Evolutionary conservation across 2,888 invertebrate genomes (phyloP).

Genomic region (Ptilodon capucinus): DNA sequence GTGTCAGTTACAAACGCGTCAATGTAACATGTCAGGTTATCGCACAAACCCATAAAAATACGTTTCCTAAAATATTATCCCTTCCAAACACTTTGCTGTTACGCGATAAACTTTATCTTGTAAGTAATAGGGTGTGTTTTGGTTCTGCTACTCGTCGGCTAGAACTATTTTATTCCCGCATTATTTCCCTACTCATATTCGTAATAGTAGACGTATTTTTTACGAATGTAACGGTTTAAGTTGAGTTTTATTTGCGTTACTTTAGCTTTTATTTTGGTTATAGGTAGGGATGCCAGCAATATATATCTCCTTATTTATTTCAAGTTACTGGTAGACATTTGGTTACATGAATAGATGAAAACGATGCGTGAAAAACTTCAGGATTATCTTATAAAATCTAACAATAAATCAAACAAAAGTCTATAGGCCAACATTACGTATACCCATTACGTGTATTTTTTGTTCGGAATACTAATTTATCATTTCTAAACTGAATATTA

Average conservation of each 20-base stretch:
- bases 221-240: neutral
- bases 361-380: too few species aligned
- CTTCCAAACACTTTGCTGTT: neutral
- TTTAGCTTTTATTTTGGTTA: neutral
- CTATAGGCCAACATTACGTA: too few species aligned
- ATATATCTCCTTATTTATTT: neutral
- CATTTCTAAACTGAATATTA: too few species aligned
- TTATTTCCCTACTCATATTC: conserved; percentile 44
- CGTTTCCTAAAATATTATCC: conserved; percentile 33
- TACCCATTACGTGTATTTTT: too few species aligned
- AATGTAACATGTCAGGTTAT: conserved; percentile 30
- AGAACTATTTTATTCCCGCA: conserved; percentile 38
- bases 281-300: neutral
- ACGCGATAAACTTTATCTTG: conserved; percentile 10
- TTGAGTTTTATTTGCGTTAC: neutral
- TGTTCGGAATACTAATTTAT: too few species aligned
- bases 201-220: conserved; percentile 33
- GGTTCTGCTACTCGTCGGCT: neutral
- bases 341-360: too few species aligned
- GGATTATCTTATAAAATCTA: too few species aligned
- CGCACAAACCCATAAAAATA: conserved; percentile 34
- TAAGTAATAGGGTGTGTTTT: conserved; percentile 13
- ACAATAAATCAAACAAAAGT: too few species aligned
- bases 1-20: conserved; percentile 29
- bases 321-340: too few species aligned